phyloP scores from a whole-genome alignment of 2,888 invertebrate species.

The Caenorhabditis sp. region DNA sequence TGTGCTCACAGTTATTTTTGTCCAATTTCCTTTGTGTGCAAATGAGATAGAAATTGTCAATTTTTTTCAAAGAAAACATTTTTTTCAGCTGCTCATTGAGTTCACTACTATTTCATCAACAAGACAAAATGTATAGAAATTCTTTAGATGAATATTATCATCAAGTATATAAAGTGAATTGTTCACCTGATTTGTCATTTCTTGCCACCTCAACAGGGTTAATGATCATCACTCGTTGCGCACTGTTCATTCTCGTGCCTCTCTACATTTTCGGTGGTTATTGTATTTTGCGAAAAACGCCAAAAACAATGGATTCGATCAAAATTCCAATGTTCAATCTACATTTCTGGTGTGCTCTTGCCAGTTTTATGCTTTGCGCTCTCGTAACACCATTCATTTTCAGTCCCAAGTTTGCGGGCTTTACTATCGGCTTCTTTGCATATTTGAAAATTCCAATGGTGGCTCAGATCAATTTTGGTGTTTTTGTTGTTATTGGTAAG shows the following conservation, averaged over 20 bases:
- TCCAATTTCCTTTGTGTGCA: no score
- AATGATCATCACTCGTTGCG: neutral
- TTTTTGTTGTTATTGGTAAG: constrained; percentile 5
- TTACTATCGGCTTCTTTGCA: constrained; percentile 9
- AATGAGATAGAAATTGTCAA: no score
- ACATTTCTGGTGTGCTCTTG: constrained; percentile 14
- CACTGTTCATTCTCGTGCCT: neutral
- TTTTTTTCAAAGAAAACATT: no score
- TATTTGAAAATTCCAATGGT: neutral
- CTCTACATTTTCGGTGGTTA: constrained; percentile 5
- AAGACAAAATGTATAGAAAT: neutral
- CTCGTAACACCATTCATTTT: constrained; percentile 20
- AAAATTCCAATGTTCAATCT: constrained; percentile 23
- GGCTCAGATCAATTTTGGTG: constrained; percentile 9
- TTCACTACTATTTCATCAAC: no score
- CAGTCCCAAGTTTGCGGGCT: constrained; percentile 18
- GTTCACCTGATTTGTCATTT: neutral
- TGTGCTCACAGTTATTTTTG: no score
- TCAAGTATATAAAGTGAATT: neutral
- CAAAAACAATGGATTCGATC: constrained; percentile 13
- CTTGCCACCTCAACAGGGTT: neutral
- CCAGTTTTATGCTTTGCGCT: constrained; percentile 9
- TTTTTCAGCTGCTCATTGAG: no score
- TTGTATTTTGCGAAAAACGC: constrained; percentile 7
- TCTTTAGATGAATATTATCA: neutral